phyloP scores from a whole-genome alignment of 2,797 vertebrate species.

The Columba guinea region DNA sequence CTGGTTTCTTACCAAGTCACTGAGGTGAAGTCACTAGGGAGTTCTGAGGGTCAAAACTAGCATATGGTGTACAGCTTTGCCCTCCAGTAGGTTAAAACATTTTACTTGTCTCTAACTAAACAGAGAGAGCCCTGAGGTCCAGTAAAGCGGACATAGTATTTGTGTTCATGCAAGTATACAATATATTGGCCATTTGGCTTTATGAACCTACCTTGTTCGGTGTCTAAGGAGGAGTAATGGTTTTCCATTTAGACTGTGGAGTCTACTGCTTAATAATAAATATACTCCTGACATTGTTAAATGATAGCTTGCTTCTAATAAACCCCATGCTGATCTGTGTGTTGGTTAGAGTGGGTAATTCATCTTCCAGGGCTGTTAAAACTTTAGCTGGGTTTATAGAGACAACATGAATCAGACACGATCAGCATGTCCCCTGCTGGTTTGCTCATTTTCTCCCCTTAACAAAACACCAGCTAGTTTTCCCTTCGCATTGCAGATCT shows the following conservation, averaged over 20 bases:
- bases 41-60: background rate
- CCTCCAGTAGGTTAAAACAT: background rate
- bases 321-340: slow-evolving; percentile 71
- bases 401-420: slow-evolving; percentile 70
- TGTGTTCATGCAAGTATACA: background rate
- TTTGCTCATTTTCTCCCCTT: slow-evolving; percentile 71
- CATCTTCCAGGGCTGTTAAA: slow-evolving; percentile 56
- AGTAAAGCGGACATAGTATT: background rate
- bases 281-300: slow-evolving; percentile 61
- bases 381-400: slow-evolving; percentile 60
- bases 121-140: background rate
- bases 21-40: background rate
- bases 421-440: slow-evolving; percentile 71
- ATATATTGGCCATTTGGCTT: background rate
- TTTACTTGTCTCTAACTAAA: background rate
- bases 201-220: slow-evolving; percentile 18
- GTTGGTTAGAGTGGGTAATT: slow-evolving; percentile 50
- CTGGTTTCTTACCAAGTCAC: background rate
- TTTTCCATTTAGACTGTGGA: slow-evolving; percentile 51
- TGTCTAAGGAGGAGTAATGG: slow-evolving; percentile 32
- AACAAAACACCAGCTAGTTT: slow-evolving; percentile 51
- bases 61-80: background rate
- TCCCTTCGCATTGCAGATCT: background rate
- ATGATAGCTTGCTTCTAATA: slow-evolving; percentile 71
- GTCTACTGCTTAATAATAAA: slow-evolving; percentile 57